Evolutionary conservation across 2,113 vertebrate genomes (phyloP).

Genomic region (Pomatorhinus ruficollis): DNA sequence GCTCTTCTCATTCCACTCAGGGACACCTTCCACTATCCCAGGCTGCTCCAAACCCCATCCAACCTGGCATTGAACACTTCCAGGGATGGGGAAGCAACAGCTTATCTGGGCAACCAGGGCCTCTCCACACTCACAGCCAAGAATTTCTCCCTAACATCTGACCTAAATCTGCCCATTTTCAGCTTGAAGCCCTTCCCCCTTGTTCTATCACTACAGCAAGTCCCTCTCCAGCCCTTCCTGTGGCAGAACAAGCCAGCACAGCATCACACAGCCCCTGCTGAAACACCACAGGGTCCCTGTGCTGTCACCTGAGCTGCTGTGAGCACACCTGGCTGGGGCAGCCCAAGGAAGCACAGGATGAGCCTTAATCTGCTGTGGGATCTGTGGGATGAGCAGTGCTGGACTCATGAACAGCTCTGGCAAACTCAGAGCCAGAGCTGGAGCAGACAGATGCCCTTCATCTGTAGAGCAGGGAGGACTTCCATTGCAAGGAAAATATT

Average conservation of each 20-base stretch:
- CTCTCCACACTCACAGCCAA: background rate
- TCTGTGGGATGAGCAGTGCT: background rate
- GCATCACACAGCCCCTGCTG: background rate
- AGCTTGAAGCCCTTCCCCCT: background rate
- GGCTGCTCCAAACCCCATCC: background rate
- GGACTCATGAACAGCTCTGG: background rate
- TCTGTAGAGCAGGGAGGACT: background rate
- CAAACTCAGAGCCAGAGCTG: background rate
- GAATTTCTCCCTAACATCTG: background rate
- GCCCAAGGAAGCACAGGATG: background rate
- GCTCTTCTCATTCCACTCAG: background rate
- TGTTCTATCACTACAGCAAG: background rate
- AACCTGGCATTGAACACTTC: background rate
- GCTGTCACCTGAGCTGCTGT: background rate
- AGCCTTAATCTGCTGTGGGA: background rate
- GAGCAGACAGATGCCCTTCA: background rate
- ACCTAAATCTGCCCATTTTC: background rate
- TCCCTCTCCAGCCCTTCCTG: background rate
- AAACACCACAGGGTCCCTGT: background rate
- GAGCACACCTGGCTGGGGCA: background rate
- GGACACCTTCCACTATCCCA: background rate
- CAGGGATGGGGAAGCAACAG: background rate
- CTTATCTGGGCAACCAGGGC: background rate
- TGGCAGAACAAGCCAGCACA: background rate
- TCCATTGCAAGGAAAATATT: background rate